Base-by-base conservation (phyloP, 2,113 vertebrate species). In the Hemibagrus wyckioides region DNA sequence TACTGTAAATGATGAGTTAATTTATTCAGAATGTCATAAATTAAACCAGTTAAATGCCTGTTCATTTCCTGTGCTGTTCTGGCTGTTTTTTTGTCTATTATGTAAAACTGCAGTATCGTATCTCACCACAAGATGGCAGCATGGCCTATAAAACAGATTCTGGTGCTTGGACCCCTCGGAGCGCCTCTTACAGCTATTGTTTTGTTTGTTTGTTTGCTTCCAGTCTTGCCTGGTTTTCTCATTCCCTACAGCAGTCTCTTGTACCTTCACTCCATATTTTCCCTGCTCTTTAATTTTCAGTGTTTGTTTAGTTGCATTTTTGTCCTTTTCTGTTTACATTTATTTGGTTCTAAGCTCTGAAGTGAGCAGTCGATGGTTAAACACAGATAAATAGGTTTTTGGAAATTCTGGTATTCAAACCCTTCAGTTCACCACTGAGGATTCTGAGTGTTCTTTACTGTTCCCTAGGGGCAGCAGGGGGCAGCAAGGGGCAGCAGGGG, bases 41-140 rank as follows among this genome's bases (percentile, higher is more conserved):
- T 48, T 39, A 44, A 44, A 69, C 36, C 17, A 1, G 30, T 36
- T 33, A 23, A 1, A 28, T 48, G 1, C 5, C 44, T 48, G 44
- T 3, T 48, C 41, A 48, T 4, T 1, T 2, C 15, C 28, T 39
- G 36, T 73, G 36, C 17, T 8, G 30, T 33, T 69, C 15, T 21
- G 36, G 14, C 25, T 44, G 28, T 15, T 15, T 76, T 28, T n/a
- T 15, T 76, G 28, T 28, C 2, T 48, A 41, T 4, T 11, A 11
- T 44, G 39, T 25, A 6, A 8, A 25, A 1, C 4, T 52, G 75
- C 14, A 77, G 17, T 77, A 77, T 30, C 44, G 15, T 19, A 52
- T 50, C 13, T 5, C 6, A 50, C 75, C 75, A 77, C 75, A 50
- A 77, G 75, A 77, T 77, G 75, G 75, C 75, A 77, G 75, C 28